Conservation (phyloP, 2,888 invertebrate genomes). For the Sarcophaga subvicina region DNA sequence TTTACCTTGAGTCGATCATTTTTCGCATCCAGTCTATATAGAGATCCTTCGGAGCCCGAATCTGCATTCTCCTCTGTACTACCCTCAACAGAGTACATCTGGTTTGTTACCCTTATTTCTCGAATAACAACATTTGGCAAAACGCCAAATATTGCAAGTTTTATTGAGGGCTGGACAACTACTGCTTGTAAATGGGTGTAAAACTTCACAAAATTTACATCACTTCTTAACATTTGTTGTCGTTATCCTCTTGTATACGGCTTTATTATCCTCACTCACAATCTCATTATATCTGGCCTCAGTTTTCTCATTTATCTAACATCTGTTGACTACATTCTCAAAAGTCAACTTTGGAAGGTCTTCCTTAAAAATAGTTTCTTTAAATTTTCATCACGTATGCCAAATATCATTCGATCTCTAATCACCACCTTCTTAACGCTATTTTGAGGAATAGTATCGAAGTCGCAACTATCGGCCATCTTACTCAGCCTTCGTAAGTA, state of each 20-base stretch:
- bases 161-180: slow-evolving; percentile 14
- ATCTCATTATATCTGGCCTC: slow-evolving; percentile 19
- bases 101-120: neutral
- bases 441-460: slow-evolving; percentile 15
- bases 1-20: neutral
- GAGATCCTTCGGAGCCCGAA: slow-evolving; percentile 6
- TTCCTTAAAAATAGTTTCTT: slow-evolving; percentile 28
- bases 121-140: slow-evolving; percentile 30
- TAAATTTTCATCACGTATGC: slow-evolving; percentile 11
- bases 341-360: slow-evolving; percentile 27
- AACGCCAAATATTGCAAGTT: slow-evolving; percentile 8
- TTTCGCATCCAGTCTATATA: neutral
- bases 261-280: neutral
- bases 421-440: slow-evolving; percentile 6
- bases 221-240: neutral
- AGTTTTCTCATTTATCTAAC: slow-evolving; percentile 1
- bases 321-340: slow-evolving; percentile 16
- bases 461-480: slow-evolving; percentile 12
- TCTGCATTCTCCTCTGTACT: neutral
- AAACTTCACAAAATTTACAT: slow-evolving; percentile 11
- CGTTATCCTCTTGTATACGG: slow-evolving; percentile 7
- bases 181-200: slow-evolving; percentile 5
- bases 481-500: slow-evolving; percentile 5
- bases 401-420: slow-evolving; percentile 11
- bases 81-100: slow-evolving; percentile 4